Evolutionary conservation across 2,113 vertebrate species (phyloP).

Genomic region (Hemichromis elongatus): DNA sequence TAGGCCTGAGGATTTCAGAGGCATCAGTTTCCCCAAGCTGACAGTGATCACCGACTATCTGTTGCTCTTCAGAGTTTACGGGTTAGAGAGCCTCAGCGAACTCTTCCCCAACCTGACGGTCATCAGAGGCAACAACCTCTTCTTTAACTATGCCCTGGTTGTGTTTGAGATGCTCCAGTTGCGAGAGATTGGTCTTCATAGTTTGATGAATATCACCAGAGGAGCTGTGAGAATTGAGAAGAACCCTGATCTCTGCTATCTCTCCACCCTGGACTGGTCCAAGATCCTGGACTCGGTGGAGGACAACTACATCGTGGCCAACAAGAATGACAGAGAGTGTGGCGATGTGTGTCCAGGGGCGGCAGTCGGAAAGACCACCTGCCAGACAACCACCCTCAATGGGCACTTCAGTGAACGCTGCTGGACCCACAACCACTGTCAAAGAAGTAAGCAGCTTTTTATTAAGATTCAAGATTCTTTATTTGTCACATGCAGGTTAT

Average conservation of each 20-base stretch:
- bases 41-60: conserved; percentile 91
- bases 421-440: conserved; percentile 91
- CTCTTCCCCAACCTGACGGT: conserved; percentile 98
- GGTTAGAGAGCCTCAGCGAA: conserved; percentile 86
- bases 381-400: conserved; percentile 86
- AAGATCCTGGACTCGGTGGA: conserved; percentile 90
- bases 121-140: conserved; percentile 90
- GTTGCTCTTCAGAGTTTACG: conserved; percentile 91
- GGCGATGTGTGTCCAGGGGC: conserved; percentile 90
- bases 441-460: conserved; percentile 80
- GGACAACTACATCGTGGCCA: conserved; percentile 90
- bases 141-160: conserved; percentile 96
- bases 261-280: conserved; percentile 96
- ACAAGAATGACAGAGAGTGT: conserved; percentile 91
- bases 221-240: conserved; percentile 94
- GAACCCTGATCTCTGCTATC: conserved; percentile 92
- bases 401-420: conserved; percentile 89
- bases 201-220: conserved; percentile 92
- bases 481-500: too few species aligned
- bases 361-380: conserved; percentile 82
- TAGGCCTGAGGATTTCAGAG: conserved; percentile 87
- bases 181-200: conserved; percentile 89
- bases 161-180: conserved; percentile 97
- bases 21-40: conserved; percentile 88
- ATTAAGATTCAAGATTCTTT: too few species aligned